Base-by-base conservation (phyloP, 2,888 invertebrate species). In the Eristalis tenax region DNA sequence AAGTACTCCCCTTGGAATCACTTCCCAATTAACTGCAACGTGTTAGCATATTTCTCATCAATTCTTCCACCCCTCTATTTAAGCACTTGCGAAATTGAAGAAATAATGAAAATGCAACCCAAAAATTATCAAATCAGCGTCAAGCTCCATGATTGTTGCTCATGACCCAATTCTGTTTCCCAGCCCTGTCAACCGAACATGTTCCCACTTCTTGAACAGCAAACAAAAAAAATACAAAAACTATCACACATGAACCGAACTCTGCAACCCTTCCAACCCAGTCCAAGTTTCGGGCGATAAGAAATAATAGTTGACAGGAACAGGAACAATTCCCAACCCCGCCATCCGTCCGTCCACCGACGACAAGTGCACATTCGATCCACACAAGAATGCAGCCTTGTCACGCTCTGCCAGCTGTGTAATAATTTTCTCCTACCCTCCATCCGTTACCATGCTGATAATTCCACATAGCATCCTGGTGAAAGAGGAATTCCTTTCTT, bases 371-470 rank as follows among this genome's bases (percentile, higher is more conserved):
- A 59, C 71, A 81, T 73, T 68, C 69, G 68, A 76, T 69, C 63
- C 68, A 81, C 64, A 81, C 28, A 69, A 69, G 77, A 85, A 85
- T 85, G 68, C 81, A 74, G 43, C 35, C 35, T 63, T 82, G 74
- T 78, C 77, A 69, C 69, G 74, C 82, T 65, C 56, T 69, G 74
- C 61, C 59, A 76, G 35, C 40, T 77, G 50, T 74, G 73, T n/a
- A 73, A 77, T 57, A 63, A 5, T 69, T n/a, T 23, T 43, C 69
- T 63, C 11, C 22, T 5, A 11, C 18, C 15, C 22, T 10, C 11
- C 38, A 22, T 65, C 32, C 38, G 35, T 65, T 65, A 22, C n/a
- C 38, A 22, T 22, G 32, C 61, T 66, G 13, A 66, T 57, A 22
- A 32, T n/a, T 50, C 32, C 40, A 18, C 57, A 70, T 28, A 57